phyloP scores from a whole-genome alignment of 2,888 invertebrate genomes.

The Conus canariensis region DNA sequence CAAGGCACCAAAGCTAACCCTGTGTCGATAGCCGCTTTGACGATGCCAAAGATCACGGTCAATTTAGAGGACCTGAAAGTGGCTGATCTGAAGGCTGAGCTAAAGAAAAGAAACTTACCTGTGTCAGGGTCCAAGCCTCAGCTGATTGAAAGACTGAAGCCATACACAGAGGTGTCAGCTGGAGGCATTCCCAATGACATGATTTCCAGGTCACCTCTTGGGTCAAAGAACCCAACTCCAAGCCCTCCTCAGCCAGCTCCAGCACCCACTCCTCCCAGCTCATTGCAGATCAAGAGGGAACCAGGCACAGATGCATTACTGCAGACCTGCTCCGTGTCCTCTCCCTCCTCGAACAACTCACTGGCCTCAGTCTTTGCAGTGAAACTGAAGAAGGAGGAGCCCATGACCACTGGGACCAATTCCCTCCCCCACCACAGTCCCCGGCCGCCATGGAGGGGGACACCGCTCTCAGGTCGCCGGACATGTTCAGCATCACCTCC shows the following conservation, averaged over 20 bases:
- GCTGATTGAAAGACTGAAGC: constrained; percentile 92
- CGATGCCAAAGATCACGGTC: constrained; percentile 63
- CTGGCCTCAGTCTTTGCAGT: constrained; percentile 40
- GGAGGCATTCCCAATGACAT: constrained; percentile 34
- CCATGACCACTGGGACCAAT: constrained; percentile 47
- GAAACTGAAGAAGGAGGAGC: constrained; percentile 53
- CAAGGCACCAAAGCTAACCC: constrained; percentile 45
- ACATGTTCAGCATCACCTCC: constrained; percentile 67
- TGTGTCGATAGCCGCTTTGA: constrained; percentile 44
- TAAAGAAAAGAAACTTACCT: constrained; percentile 94
- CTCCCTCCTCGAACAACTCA: constrained; percentile 6
- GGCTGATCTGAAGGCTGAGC: constrained; percentile 94
- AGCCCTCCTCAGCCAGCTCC: constrained; percentile 36
- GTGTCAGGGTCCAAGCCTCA: constrained; percentile 98
- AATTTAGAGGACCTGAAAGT: constrained; percentile 97
- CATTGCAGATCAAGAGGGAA: constrained; percentile 46
- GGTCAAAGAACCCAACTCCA: constrained; percentile 38
- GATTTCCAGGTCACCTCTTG: constrained; percentile 4
- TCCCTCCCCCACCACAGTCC: constrained; percentile 65
- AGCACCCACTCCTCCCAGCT: constrained; percentile 44
- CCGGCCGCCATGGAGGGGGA: background rate
- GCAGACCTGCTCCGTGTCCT: constrained; percentile 41
- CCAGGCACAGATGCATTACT: constrained; percentile 40
- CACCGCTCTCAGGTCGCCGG: constrained; percentile 66
- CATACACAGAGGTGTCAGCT: constrained; percentile 76